Evolutionary conservation across 2,888 invertebrate species (phyloP).

Genomic region (Spodoptera littoralis): DNA sequence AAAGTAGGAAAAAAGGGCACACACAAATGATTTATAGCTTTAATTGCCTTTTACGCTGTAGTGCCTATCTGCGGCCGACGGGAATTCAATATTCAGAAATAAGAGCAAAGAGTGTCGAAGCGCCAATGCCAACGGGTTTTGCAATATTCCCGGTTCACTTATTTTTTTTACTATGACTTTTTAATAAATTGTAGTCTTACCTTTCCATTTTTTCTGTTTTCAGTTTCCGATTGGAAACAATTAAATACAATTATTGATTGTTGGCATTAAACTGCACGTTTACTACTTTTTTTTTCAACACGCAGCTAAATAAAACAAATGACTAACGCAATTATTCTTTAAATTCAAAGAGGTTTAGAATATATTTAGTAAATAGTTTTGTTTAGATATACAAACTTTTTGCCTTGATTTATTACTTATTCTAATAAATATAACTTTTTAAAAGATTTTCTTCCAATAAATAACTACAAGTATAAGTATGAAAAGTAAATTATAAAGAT

Average conservation of each 20-base stretch:
- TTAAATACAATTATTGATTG: too few species aligned
- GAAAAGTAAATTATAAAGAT: too few species aligned
- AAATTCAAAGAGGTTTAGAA: too few species aligned
- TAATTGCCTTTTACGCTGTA: slow-evolving; percentile 80
- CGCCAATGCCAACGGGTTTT: slow-evolving; percentile 59
- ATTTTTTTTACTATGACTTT: slow-evolving; percentile 31
- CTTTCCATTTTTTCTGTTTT: not conserved
- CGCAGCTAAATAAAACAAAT: too few species aligned
- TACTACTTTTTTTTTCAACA: too few species aligned
- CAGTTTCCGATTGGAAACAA: not conserved
- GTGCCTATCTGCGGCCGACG: slow-evolving; percentile 67
- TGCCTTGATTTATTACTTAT: too few species aligned
- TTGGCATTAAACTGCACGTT: too few species aligned
- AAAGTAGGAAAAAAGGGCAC: slow-evolving; percentile 69
- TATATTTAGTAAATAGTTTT: too few species aligned
- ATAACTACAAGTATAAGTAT: too few species aligned
- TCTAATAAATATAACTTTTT: too few species aligned
- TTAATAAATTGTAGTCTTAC: slow-evolving; percentile 24
- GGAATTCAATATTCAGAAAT: slow-evolving; percentile 84
- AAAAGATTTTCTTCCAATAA: not conserved
- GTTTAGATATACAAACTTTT: too few species aligned
- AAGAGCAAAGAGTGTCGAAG: slow-evolving; percentile 70
- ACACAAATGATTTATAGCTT: slow-evolving; percentile 83
- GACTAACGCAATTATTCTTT: too few species aligned
- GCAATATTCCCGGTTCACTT: slow-evolving; percentile 26